Evolutionary conservation across 2,797 vertebrate species (phyloP), one percentile per base, ranked within the genome.

Genomic region (Triplophysa yarkandensis): DNA sequence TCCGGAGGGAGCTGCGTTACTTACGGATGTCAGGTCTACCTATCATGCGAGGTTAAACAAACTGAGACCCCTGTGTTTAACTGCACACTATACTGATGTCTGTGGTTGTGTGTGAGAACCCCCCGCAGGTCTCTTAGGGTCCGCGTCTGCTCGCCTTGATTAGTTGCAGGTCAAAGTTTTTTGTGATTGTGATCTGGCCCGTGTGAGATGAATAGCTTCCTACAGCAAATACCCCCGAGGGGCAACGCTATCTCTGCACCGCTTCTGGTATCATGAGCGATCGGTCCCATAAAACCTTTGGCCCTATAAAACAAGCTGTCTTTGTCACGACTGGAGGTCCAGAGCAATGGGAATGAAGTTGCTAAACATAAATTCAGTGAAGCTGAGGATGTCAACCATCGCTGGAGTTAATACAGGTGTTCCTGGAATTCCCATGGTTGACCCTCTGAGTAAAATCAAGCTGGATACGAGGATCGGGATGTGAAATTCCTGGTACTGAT

Each of bases 101-200:
- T 7, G 44, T 25, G 23, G 43, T 50, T 10, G 43, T 68, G 65
- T 73, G 71, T 55, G 60, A 13, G 60, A 64, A 32, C 61, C 71
- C 55, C 60, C 46, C 9, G 23, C 34, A 55, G 60, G 60, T 55
- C 60, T 54, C 60, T 73, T 64, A 43, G 48, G n/a, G 13, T 64
- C 60, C 14, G 46, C 23, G 27, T 36, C 25, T 28, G 60, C 60
- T 62, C 23, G 48, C 44, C 48, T 52, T 68, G 74, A 80, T 72
- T 76, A 80, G 46, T 57, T 67, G 63, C 58, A 69, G 81, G 77
- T 78, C 71, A 76, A 34, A 14, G 58, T 71, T 69, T 76, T 77
- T 62, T 67, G n/a, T n/a, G 76, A 83, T 74, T 46, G 65, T 72
- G 81, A 81, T 83, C 82, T 75, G 71, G 64, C 79, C 48, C 39